A percentile compares a stretch with the other conserved stretches of the same genome.
Conservation (phyloP, 2,888 invertebrate genomes). For the Tetropium fuscum region DNA sequence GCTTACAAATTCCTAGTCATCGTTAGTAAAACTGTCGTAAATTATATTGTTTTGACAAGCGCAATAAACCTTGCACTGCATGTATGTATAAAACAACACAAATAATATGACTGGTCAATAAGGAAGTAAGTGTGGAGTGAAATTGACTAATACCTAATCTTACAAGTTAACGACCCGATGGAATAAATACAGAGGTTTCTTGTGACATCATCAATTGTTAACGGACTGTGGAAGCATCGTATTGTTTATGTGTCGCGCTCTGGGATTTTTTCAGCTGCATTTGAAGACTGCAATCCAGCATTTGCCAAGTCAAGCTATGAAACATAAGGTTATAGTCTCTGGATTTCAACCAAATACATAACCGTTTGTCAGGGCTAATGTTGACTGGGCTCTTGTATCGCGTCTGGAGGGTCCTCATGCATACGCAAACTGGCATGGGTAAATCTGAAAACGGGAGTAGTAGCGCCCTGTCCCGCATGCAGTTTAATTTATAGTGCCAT, state of each 20-base stretch:
- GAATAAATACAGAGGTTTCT: constrained; percentile 6
- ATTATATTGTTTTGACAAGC: too few relatives aligned
- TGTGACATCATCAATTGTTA: constrained; percentile 13
- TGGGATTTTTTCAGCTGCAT: constrained; percentile 27
- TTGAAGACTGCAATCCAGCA: constrained; percentile 32
- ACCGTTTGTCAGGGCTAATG: constrained; percentile 66
- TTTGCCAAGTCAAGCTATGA: constrained; percentile 60
- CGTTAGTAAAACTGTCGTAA: too few relatives aligned
- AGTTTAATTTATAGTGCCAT: constrained; percentile 56
- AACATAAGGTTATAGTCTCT: constrained; percentile 65
- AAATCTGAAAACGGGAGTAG: constrained; percentile 30
- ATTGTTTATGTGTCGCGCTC: constrained; percentile 35
- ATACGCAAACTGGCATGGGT: constrained; percentile 36
- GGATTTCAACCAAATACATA: constrained; percentile 67
- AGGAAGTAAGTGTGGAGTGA: constrained; percentile 16
- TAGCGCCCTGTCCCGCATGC: constrained; percentile 29
- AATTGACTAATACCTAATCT: constrained; percentile 21
- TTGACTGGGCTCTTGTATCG: constrained; percentile 46
- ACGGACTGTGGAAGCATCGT: constrained; percentile 34
- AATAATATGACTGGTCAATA: constrained; percentile 10
- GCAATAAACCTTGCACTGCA: too few relatives aligned
- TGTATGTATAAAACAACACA: too few relatives aligned
- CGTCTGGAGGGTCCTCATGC: constrained; percentile 52
- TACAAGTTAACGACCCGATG: constrained; percentile 19
- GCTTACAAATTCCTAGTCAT: too few relatives aligned